Evolutionary conservation across 1,140 invertebrate genomes (phyloP), one percentile per base, ranked within the genome.

Genomic region (Wiebesia pumilae): DNA sequence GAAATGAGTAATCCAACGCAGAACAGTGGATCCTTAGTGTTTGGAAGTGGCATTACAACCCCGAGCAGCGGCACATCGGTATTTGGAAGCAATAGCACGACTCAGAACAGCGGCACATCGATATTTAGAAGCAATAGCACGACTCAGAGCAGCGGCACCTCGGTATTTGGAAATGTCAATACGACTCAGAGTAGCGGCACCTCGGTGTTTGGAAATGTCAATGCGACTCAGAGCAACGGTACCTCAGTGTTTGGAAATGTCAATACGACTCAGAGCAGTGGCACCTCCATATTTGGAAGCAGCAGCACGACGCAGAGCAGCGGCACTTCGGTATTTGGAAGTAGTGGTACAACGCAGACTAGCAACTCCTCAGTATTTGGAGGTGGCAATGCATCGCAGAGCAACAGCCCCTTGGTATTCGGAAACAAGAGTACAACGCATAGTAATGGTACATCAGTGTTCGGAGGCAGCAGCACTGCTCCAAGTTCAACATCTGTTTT

Each of bases 251-350:
- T 85, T 24, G 75, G 58, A 51, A 38, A 14, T 9, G 69, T 0
- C 12, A 54, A 16, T 0, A 40, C 54, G 47, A 40, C 67, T 3
- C 67, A 71, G 21, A 54, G 40, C 33, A 27, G 27, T 33, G 21
- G 9, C 10, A 24, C 65, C 3, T 7, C 33, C 27, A 47, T 82
- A 16, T 86, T 86, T 27, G 85, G 69, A 65, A 38, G 12, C 21
- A 77, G 10, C 12, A 62, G 12, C 10, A 65, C 51, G 67, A 71
- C 67, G 1, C 67, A 51, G 24, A 77, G 40, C n/a, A 67, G 38
- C 35, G 75, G 40, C 21, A 19, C 51, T 12, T 77, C 79, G 19
- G 24, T 77, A 0, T 86, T 86, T 19, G 85, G 82, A 75, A 38
- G 35, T 2, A 54, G 30, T 9, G 19, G 27, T n/a, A 38, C 67